These are phyloP conservation scores for Carcinoscorpius rotundicauda DNA, from an alignment of 1,140 invertebrate species.

Conservation along the genomic window DNA sequence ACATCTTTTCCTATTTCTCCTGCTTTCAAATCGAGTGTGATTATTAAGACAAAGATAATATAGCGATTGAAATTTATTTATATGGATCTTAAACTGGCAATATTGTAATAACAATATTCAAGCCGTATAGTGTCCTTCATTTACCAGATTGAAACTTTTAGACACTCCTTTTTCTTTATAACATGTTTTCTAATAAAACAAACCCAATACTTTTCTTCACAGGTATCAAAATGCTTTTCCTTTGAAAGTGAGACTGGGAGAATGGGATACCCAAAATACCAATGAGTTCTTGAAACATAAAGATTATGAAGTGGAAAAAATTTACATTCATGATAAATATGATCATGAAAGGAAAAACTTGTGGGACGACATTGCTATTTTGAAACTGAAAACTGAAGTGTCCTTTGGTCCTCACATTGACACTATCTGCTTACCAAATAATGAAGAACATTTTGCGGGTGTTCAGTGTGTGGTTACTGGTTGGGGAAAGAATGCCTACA, in stretches of 20 bases:
- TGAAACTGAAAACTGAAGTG: conserved; percentile 44
- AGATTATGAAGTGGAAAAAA: conserved; percentile 46
- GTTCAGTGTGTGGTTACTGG: conserved; percentile 54
- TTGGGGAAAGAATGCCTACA: conserved; percentile 64
- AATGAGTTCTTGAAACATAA: conserved; percentile 56
- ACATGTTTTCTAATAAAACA: no score
- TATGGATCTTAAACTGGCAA: no score
- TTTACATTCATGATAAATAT: conserved; percentile 43
- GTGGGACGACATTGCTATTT: conserved; percentile 52
- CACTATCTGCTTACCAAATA: conserved; percentile 49
- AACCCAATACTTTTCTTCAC: no score
- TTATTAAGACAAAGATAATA: no score
- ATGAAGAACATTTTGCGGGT: conserved; percentile 23
- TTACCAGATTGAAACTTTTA: no score
- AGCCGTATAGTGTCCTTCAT: no score
- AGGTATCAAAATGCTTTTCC: not conserved
- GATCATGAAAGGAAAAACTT: conserved; percentile 38
- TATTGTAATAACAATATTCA: no score
- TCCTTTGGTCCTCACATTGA: conserved; percentile 49
- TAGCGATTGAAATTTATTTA: no score
- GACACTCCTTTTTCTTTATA: no score
- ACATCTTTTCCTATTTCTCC: no score
- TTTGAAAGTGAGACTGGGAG: conserved; percentile 40
- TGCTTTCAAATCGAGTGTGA: no score
- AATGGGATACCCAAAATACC: conserved; percentile 65